These are phyloP conservation scores for Sarcoramphus papa DNA, from an alignment of 2,797 vertebrate species.

Conservation along the genomic window DNA sequence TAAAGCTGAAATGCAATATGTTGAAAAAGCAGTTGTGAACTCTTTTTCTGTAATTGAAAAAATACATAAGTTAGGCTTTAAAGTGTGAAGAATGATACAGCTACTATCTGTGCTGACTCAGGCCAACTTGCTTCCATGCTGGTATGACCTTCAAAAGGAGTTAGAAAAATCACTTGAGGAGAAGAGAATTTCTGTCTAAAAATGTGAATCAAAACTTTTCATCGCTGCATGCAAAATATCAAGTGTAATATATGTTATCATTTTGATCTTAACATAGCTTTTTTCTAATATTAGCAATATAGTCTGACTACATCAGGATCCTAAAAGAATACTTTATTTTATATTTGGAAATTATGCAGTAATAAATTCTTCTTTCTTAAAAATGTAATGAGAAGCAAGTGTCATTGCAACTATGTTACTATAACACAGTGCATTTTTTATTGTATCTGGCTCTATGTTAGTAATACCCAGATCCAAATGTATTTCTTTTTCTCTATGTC, in stretches of 20 bases:
- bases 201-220: slow-evolving; percentile 49
- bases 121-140: slow-evolving; percentile 60
- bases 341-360: background rate
- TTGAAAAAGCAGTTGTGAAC: slow-evolving; percentile 61
- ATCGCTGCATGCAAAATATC: slow-evolving; percentile 30
- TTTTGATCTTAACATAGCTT: background rate
- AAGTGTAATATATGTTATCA: background rate
- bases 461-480: background rate
- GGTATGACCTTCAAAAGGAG: slow-evolving; percentile 49
- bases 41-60: slow-evolving; percentile 58
- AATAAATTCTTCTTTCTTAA: background rate
- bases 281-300: background rate
- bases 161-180: slow-evolving; percentile 48
- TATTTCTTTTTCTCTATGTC: background rate
- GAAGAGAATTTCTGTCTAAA: slow-evolving; percentile 25
- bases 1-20: slow-evolving; percentile 62
- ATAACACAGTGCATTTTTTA: background rate
- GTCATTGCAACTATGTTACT: background rate
- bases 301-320: background rate
- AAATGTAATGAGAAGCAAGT: slow-evolving; percentile 16
- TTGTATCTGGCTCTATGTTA: background rate
- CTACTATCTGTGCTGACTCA: slow-evolving; percentile 65
- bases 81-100: slow-evolving; percentile 36
- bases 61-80: slow-evolving; percentile 29
- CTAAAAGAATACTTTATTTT: background rate